These are phyloP conservation scores for Listronotus oregonensis DNA, from an alignment of 1,140 invertebrate species.

Conservation along the genomic window DNA sequence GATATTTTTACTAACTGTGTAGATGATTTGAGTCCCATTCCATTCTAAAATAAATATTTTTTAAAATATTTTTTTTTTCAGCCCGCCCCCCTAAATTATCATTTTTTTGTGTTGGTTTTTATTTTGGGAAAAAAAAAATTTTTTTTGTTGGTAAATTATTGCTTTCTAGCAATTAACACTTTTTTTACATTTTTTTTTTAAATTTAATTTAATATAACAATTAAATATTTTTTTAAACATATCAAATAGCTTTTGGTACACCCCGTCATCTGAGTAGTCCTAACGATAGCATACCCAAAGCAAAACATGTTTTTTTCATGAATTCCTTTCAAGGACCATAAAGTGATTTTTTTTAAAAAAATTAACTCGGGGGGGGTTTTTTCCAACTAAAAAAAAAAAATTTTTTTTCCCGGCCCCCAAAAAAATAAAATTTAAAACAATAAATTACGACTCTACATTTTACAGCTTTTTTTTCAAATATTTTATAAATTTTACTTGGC, in stretches of 20 bases:
- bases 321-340: slow-evolving; percentile 80
- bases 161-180: too few relatives aligned
- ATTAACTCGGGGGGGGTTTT: slow-evolving; percentile 67
- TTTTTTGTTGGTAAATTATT: too few relatives aligned
- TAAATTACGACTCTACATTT: too few relatives aligned
- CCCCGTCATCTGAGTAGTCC: slow-evolving; percentile 73
- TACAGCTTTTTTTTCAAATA: too few relatives aligned
- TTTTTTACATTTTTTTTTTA: too few relatives aligned
- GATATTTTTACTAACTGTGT: slow-evolving; percentile 77
- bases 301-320: slow-evolving; percentile 90
- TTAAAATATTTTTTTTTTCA: slow-evolving; percentile 4
- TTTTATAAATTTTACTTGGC: too few relatives aligned
- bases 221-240: slow-evolving; percentile 82
- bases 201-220: too few relatives aligned
- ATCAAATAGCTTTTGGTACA: slow-evolving; percentile 74
- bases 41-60: slow-evolving; percentile 66
- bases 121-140: too few relatives aligned
- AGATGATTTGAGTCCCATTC: slow-evolving; percentile 76
- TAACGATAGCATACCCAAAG: slow-evolving; percentile 77
- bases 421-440: not conserved
- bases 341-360: slow-evolving; percentile 69
- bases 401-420: slow-evolving; percentile 82
- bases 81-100: too few relatives aligned
- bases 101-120: too few relatives aligned
- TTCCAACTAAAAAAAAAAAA: slow-evolving; percentile 68